Percentiles rank a stretch among this genome's conserved stretches.
Conservation (phyloP, 2,797 vertebrate species). For the Spinus pinus region DNA sequence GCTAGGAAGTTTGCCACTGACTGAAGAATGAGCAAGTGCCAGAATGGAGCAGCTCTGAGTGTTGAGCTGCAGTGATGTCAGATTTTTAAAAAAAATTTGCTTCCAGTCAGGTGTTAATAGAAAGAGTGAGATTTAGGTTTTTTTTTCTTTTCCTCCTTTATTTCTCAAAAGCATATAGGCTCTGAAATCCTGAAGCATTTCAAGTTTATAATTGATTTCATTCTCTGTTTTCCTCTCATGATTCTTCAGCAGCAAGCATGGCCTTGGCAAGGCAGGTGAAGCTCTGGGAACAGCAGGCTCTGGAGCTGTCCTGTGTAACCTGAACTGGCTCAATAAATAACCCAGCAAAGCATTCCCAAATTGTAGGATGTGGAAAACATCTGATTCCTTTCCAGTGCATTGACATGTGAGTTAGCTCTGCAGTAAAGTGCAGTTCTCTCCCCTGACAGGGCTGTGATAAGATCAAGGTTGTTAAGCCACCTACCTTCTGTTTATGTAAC, state of each 20-base stretch:
- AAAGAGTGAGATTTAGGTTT: not conserved
- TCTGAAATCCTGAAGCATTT: not conserved
- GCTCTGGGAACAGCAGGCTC: not conserved
- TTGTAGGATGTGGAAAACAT: not conserved
- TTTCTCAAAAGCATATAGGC: not conserved
- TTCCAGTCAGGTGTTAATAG: not conserved
- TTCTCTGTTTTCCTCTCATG: not conserved
- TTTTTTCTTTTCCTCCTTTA: too few species aligned
- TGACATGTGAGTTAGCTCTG: conserved; percentile 5
- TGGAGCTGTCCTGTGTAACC: not conserved
- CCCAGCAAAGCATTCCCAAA: not conserved
- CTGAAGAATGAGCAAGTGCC: not conserved
- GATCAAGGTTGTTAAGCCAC: conserved; percentile 54
- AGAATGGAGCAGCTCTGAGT: not conserved
- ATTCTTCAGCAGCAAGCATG: not conserved
- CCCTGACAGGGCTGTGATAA: conserved; percentile 35
- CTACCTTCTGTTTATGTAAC: conserved; percentile 49
- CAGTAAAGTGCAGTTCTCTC: conserved; percentile 1
- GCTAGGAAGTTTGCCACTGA: not conserved
- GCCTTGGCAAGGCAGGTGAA: not conserved
- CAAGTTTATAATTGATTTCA: not conserved
- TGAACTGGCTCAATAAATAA: not conserved
- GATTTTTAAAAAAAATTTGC: not conserved
- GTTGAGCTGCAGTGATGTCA: not conserved
- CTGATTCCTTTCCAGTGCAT: not conserved